Evolutionary conservation across 2,888 invertebrate species (phyloP), one percentile per base, ranked within the genome.

Genomic region (Conus canariensis): DNA sequence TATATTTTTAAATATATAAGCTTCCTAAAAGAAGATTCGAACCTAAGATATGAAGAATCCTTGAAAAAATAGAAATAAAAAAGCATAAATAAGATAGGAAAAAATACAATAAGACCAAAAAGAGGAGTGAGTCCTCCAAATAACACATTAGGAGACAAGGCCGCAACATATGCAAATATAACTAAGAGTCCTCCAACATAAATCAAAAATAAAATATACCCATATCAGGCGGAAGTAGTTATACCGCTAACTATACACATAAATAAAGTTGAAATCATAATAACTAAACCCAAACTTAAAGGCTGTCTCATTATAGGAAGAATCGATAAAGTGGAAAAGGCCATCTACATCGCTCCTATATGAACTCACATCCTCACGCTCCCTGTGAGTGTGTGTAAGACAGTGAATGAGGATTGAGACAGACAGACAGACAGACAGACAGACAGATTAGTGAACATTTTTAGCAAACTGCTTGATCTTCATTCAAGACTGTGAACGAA

Each of bases 121-220:
- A 22, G 8, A 30, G 22, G 12, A 22, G 58, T 22, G 4, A 6
- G 0, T 9, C 58, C 8, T 10, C 58, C 58, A 83, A 83, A 58
- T 22, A 83, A 9, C 0, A 83, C 56, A 82, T 82, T 82, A 22
- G 82, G 82, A 19, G 82, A 82, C 16, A 82, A 56, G 19, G 82
- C 82, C 4, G 82, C 82, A 19, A 82, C 85, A 60, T 59, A 85
- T 9, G 59, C 58, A n/a, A 85, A 85, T 10, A 85, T 85, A 10
- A 85, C 85, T n/a, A 85, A n/a, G 0, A 85, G 14, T 10, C 58
- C 59, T 8, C 58, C 85, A 25, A 85, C 85, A 85, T 85, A 85
- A 59, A 85, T 85, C 9, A 85, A 59, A 85, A 85, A 85, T n/a
- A 85, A 16, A 12, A 85, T 85, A 85, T 85, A 85, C 0, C 59